phyloP scores from a whole-genome alignment of 2,888 invertebrate genomes.

The Morinoia aosen region DNA sequence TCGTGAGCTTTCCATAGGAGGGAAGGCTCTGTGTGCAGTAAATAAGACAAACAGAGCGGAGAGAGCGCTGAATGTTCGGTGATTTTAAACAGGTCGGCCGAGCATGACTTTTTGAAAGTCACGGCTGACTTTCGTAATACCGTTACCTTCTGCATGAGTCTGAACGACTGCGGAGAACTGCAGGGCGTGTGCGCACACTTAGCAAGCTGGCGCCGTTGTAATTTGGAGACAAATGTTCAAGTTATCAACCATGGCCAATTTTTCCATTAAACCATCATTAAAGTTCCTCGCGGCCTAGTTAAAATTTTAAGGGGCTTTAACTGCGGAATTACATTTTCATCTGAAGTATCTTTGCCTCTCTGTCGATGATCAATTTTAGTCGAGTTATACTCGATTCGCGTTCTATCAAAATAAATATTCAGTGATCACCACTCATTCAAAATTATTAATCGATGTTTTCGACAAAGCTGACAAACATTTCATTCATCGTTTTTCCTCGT shows the following conservation, averaged over 20 bases:
- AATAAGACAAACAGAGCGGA: slow-evolving; percentile 26
- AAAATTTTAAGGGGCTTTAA: not conserved
- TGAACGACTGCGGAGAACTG: not conserved
- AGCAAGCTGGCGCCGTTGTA: not conserved
- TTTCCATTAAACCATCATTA: not conserved
- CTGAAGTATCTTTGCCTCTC: not conserved
- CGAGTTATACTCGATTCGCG: too few relatives aligned
- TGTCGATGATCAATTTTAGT: too few relatives aligned
- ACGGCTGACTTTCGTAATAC: slow-evolving; percentile 13
- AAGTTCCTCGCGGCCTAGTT: not conserved
- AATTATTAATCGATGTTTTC: not conserved
- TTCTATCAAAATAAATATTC: too few relatives aligned
- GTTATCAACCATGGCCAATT: not conserved
- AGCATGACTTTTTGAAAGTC: slow-evolving; percentile 5
- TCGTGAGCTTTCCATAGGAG: not conserved
- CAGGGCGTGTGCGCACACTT: not conserved
- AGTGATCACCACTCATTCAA: not conserved
- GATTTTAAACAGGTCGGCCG: not conserved
- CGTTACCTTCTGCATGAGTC: not conserved
- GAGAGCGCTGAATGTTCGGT: not conserved
- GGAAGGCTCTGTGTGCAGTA: not conserved
- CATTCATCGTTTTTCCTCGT: not conserved
- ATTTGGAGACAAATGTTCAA: not conserved
- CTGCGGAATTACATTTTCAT: not conserved
- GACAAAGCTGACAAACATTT: not conserved